Evolutionary conservation across 2,888 invertebrate genomes (phyloP).

Genomic region (Adineta ricciae): DNA sequence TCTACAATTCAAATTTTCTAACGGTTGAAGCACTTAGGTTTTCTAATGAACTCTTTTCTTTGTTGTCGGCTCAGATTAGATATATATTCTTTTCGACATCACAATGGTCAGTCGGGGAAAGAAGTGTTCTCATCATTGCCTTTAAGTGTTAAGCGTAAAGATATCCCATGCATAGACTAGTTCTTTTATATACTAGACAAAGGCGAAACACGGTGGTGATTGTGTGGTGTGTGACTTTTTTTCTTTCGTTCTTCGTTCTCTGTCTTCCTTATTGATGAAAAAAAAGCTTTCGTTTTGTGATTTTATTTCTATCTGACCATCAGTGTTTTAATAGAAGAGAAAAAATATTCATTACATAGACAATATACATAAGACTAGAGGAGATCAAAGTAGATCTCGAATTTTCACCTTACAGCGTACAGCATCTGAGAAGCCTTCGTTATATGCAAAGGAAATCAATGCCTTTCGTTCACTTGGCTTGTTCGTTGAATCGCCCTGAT

Average conservation of each 20-base stretch:
- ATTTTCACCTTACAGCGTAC: slow-evolving; percentile 1
- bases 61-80: not conserved
- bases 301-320: not conserved
- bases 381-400: not conserved
- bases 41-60: not conserved
- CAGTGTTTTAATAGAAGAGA: not conserved
- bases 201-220: not conserved
- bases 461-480: not conserved
- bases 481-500: not conserved
- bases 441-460: not conserved
- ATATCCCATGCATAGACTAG: not conserved
- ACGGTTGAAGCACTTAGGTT: not conserved
- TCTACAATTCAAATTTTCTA: not conserved
- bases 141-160: not conserved
- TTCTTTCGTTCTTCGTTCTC: not conserved
- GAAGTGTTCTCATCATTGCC: not conserved
- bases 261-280: no score
- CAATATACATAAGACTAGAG: not conserved
- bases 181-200: not conserved
- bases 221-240: not conserved
- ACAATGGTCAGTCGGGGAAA: slow-evolving; percentile 7
- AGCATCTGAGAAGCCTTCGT: slow-evolving; percentile 10
- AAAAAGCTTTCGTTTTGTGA: no score
- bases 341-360: not conserved
- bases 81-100: not conserved